Base-by-base conservation (phyloP, 64 coral and sea anemone genomes). In the Actinia tenebrosa region DNA sequence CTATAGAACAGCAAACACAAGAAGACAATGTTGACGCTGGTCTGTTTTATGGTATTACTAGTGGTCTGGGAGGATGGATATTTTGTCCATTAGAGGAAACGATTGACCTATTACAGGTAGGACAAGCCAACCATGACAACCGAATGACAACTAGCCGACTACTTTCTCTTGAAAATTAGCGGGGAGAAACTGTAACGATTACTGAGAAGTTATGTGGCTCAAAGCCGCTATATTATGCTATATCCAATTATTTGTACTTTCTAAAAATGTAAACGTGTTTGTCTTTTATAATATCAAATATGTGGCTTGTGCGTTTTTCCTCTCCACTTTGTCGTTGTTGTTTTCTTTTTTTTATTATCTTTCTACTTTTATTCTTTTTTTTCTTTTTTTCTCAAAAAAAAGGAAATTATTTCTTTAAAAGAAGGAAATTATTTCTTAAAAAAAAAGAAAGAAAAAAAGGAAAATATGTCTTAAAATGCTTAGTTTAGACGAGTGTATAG, bases 21-120 rank as follows among this genome's bases (percentile, higher is more conserved):
- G 23, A 42, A 5, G 54, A 85, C 20, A 19, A 50, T 9, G 44
- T n/a, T 44, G 22, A 89, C 14, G 45, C 79, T 22, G 87, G 79
- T 10, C 61, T 89, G 18, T 20, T 89, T 18, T 50, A 19, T 62
- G 72, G 64, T 53, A 50, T 89, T 11, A 72, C 88, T 44, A 83
- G 88, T 44, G 81, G 88, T 53, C 60, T 89, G 3, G 81, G 88
- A 54, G 82, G 81, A 43, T 83, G 63, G 20, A 72, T 89, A 27
- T 89, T 89, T 77, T 84, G 82, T 62, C 53, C 80, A 20, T 79
- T 10, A 14, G 26, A 42, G 23, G 69, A 75, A 10, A 10, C 13
- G 25, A 30, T 10, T 26, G 69, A 42, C 9, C 23, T 3, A 27
- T 75, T 26, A 43, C 69, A 75, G 69, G 69, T 75, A 42, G 8